Conservation (phyloP, 2,113 vertebrate species). For the Rostratula benghalensis region DNA sequence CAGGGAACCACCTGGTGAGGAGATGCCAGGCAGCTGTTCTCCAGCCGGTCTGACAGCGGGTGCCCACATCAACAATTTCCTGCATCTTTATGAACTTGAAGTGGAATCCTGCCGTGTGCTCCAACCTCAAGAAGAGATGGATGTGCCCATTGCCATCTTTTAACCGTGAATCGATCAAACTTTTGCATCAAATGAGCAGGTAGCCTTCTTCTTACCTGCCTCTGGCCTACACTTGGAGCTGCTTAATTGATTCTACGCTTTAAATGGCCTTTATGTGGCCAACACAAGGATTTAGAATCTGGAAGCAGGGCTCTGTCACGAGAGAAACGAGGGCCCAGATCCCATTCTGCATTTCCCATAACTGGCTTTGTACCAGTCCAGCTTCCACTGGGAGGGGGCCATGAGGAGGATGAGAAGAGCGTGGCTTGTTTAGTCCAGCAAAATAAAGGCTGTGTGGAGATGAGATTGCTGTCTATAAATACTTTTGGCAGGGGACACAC, state of each 20-base stretch:
- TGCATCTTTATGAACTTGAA: not conserved
- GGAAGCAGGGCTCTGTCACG: rapidly evolving
- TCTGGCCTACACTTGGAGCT: not conserved
- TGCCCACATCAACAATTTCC: not conserved
- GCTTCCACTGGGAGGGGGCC: not conserved
- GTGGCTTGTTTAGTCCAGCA: not conserved
- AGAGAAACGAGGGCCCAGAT: not conserved
- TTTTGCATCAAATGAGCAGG: not conserved
- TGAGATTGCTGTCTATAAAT: conserved; percentile 37
- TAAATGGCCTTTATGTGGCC: not conserved
- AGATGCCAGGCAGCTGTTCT: not conserved
- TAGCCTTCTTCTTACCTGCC: not conserved
- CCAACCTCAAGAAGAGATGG: not conserved
- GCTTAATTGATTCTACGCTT: not conserved
- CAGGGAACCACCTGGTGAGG: not conserved
- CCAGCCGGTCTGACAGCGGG: not conserved
- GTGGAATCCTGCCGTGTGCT: not conserved
- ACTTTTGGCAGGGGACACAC: conserved; percentile 6
- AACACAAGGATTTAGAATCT: not conserved
- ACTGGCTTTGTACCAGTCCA: not conserved
- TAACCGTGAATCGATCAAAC: not conserved
- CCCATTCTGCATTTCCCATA: rapidly evolving
- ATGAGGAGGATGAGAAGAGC: not conserved
- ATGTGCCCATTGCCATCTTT: not conserved
- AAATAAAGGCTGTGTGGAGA: not conserved